Percentiles rank a stretch among this genome's conserved stretches.
These are phyloP conservation scores for Drosophila rhopaloa DNA, from an alignment of 1,140 invertebrate genomes.

Conservation along the genomic window DNA sequence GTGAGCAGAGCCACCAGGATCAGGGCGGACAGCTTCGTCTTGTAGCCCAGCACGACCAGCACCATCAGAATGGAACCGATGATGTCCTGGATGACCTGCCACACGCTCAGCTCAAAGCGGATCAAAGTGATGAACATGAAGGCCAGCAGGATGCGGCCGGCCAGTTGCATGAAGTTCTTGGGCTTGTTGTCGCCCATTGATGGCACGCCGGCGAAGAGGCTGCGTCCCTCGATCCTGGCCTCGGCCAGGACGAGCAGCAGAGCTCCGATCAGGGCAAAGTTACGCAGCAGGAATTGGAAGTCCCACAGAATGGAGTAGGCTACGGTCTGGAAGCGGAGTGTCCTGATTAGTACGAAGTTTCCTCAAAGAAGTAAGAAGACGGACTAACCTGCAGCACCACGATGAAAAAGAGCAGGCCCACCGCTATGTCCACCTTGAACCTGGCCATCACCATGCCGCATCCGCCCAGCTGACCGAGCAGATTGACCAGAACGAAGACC, in stretches of 20 bases:
- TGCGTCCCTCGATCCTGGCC: conserved; percentile 95
- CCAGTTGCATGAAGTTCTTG: conserved; percentile 98
- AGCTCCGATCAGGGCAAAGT: conserved; percentile 98
- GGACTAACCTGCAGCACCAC: conserved; percentile 94
- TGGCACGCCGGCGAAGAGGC: conserved; percentile 99
- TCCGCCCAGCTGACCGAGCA: conserved; percentile 97
- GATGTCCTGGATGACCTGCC: conserved; percentile 96
- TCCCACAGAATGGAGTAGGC: conserved; percentile 99
- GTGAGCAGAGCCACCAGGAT: conserved; percentile 96
- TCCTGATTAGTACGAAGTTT: background rate
- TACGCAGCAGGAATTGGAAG: conserved; percentile 97
- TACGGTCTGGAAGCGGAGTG: conserved; percentile 89
- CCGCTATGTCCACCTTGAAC: conserved; percentile 97
- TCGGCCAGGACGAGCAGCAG: conserved; percentile 97
- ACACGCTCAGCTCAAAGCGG: conserved; percentile 95
- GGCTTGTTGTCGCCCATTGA: conserved; percentile 98
- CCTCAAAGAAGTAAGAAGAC: background rate
- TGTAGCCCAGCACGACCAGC: conserved; percentile 98
- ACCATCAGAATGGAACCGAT: conserved; percentile 98
- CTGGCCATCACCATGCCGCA: conserved; percentile 97
- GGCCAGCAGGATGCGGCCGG: conserved; percentile 97
- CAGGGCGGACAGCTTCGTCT: conserved; percentile 98
- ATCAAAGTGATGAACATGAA: conserved; percentile 99
- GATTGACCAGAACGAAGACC: conserved; percentile 96
- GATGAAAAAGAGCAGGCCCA: conserved; percentile 97